A percentile compares a stretch with the other conserved stretches of the same genome.
Evolutionary conservation across 2,797 vertebrate species (phyloP).

Genomic region (Cossypha heuglini): DNA sequence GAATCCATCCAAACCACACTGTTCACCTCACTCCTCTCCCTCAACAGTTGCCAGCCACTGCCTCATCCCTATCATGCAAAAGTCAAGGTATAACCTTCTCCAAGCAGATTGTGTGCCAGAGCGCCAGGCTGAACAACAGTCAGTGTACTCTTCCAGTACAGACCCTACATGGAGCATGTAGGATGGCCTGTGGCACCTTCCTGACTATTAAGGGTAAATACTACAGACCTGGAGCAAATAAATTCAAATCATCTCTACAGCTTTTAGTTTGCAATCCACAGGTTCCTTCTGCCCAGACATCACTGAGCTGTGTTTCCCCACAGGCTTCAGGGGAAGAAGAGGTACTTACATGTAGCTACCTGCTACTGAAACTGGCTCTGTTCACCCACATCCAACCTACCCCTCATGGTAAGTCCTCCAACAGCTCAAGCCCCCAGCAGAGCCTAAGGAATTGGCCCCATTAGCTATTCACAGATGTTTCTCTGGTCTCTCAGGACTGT

Average conservation of each 20-base stretch:
- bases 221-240: neutral
- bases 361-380: neutral
- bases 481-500: neutral
- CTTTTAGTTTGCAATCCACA: neutral
- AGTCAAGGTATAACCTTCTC: rapidly evolving
- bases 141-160: neutral
- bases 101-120: rapidly evolving
- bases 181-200: neutral
- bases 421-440: neutral
- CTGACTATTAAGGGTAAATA: neutral
- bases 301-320: neutral
- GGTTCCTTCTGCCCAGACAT: neutral
- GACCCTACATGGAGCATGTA: neutral
- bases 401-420: neutral
- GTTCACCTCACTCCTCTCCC: neutral
- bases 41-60: neutral
- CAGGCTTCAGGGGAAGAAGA: neutral
- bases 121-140: neutral
- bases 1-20: neutral
- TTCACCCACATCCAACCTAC: neutral
- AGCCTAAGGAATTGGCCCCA: neutral
- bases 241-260: neutral
- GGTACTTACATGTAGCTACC: neutral
- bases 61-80: neutral
- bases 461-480: neutral